Evolutionary conservation across 92 coral and sea anemone species (phyloP).

Genomic region (Pocillopora meandrina): DNA sequence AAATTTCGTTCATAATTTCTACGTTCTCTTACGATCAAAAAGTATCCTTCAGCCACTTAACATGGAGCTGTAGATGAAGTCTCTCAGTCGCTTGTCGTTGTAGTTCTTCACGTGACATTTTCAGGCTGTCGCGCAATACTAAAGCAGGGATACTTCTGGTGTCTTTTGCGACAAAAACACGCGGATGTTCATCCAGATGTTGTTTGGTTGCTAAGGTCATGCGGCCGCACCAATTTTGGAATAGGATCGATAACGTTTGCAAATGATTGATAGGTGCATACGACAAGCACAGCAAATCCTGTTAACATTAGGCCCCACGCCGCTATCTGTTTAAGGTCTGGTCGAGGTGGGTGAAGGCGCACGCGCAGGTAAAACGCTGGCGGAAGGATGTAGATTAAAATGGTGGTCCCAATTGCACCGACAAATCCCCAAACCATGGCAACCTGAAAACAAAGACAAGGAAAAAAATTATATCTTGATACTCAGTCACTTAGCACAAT

Average conservation of each 20-base stretch:
- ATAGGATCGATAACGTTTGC: slow-evolving; percentile 77
- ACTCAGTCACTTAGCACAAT: too few relatives aligned
- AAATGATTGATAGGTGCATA: slow-evolving; percentile 86
- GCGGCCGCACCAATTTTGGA: slow-evolving; percentile 28
- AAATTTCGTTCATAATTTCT: too few relatives aligned
- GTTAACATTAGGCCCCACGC: slow-evolving; percentile 86
- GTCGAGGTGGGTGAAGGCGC: slow-evolving; percentile 75
- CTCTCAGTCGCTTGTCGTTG: too few relatives aligned
- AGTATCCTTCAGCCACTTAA: too few relatives aligned
- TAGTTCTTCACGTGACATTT: too few relatives aligned
- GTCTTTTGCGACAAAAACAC: neutral
- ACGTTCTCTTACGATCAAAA: too few relatives aligned
- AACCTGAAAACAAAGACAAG: slow-evolving; percentile 49
- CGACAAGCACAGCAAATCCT: slow-evolving; percentile 62
- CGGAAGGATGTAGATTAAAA: slow-evolving; percentile 80
- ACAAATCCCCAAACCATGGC: slow-evolving; percentile 96
- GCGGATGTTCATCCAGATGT: neutral
- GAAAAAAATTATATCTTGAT: neutral
- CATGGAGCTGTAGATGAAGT: too few relatives aligned
- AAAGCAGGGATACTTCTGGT: too few relatives aligned
- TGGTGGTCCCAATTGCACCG: slow-evolving; percentile 78
- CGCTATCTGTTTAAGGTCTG: slow-evolving; percentile 84
- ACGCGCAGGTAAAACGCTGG: slow-evolving; percentile 91
- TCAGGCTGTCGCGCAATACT: too few relatives aligned
- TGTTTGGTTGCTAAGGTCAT: neutral